Evolutionary conservation across 2,888 invertebrate species (phyloP).

Genomic region (Drosophila anomalata): DNA sequence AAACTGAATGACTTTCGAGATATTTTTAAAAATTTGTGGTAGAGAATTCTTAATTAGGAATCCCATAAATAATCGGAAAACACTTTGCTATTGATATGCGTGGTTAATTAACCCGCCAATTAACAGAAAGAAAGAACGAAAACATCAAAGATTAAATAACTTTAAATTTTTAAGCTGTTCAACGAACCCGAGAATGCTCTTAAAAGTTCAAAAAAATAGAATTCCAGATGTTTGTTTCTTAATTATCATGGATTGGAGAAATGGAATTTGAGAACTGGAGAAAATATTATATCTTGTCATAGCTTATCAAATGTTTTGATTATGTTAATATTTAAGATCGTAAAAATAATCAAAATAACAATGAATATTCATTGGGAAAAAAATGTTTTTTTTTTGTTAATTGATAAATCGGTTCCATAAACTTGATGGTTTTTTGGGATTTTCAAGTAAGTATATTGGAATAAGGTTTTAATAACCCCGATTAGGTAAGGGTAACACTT

Average conservation of each 20-base stretch:
- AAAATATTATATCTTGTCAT: constrained; percentile 5
- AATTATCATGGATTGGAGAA: constrained; percentile 2
- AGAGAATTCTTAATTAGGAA: constrained; percentile 51
- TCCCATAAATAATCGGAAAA: constrained; percentile 45
- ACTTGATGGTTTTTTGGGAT: neutral
- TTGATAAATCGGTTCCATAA: constrained; percentile 3
- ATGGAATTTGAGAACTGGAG: neutral
- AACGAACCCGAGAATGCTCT: constrained; percentile 33
- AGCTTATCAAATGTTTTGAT: constrained; percentile 5
- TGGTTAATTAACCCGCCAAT: constrained; percentile 35
- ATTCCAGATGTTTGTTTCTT: neutral
- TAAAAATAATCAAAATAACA: constrained; percentile 24
- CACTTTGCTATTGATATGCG: constrained; percentile 37
- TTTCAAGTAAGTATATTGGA: neutral
- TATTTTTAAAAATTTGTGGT: constrained; percentile 6
- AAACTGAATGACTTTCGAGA: constrained; percentile 24
- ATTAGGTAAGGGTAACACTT: constrained; percentile 11
- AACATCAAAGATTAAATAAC: constrained; percentile 21
- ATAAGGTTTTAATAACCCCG: neutral
- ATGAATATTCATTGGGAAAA: constrained; percentile 24
- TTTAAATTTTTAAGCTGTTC: constrained; percentile 7
- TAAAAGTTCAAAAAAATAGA: neutral
- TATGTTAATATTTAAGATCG: constrained; percentile 24
- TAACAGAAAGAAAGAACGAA: constrained; percentile 11
- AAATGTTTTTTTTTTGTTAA: neutral